Evolutionary conservation across 2,113 vertebrate species (phyloP).

Genomic region (Festucalex cinctus): DNA sequence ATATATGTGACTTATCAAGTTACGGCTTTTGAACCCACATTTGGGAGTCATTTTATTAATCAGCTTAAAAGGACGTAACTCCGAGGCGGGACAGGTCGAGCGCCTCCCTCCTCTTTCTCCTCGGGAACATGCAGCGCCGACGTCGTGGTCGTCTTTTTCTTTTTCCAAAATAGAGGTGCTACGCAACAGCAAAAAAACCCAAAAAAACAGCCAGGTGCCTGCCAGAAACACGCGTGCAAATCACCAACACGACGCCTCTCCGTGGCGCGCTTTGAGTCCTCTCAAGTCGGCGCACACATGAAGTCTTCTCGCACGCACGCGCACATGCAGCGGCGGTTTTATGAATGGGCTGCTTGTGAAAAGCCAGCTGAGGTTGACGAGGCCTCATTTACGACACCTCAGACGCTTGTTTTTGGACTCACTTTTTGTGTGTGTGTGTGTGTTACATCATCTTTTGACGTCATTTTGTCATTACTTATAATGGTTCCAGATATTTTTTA

Average conservation of each 20-base stretch:
- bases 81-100: background rate
- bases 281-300: constrained; percentile 40
- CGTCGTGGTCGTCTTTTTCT: constrained; percentile 33
- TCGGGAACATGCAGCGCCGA: constrained; percentile 59
- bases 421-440: background rate
- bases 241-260: constrained; percentile 11
- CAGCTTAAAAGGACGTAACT: no score
- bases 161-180: constrained; percentile 80
- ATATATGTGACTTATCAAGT: no score
- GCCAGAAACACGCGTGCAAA: constrained; percentile 51
- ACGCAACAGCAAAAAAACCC: constrained; percentile 74
- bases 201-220: constrained; percentile 70
- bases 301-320: constrained; percentile 36
- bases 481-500: no score
- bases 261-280: constrained; percentile 18
- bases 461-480: no score
- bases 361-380: constrained; percentile 72
- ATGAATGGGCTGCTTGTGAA: constrained; percentile 80
- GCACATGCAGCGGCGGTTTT: constrained; percentile 63
- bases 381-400: constrained; percentile 67
- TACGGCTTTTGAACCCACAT: no score
- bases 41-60: no score
- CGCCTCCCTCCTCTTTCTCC: background rate
- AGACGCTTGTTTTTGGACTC: background rate
- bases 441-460: background rate